These are phyloP conservation scores for Steinernema feltiae DNA, from an alignment of 1,140 invertebrate species.

Conservation along the genomic window DNA sequence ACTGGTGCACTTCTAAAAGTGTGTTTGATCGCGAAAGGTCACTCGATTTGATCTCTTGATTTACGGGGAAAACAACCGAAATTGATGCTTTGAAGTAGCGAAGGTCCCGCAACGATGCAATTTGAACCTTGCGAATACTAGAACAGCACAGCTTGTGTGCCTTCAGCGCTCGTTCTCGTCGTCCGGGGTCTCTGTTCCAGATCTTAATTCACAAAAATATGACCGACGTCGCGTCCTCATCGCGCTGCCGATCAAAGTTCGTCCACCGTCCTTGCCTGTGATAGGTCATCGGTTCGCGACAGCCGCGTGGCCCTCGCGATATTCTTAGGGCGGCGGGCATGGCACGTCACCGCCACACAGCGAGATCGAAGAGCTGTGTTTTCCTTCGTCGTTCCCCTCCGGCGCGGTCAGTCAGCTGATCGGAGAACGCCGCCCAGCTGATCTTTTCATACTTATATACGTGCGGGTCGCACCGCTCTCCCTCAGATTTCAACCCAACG, in stretches of 20 bases:
- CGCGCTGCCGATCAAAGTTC: not conserved
- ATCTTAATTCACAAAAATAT: not conserved
- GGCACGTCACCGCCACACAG: slow-evolving; percentile 11
- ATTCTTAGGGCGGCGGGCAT: not conserved
- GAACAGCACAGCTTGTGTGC: no score
- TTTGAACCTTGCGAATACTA: no score
- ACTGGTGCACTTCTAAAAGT: no score
- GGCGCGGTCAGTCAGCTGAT: slow-evolving; percentile 15
- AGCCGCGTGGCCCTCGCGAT: not conserved
- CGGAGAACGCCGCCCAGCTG: not conserved
- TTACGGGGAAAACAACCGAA: no score
- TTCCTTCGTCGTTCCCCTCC: no score
- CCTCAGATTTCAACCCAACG: not conserved
- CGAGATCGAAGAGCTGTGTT: no score
- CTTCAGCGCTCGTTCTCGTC: no score
- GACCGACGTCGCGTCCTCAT: not conserved
- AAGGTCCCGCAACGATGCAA: no score
- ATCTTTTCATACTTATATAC: not conserved
- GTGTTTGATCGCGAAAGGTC: no score
- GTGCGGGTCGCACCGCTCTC: not conserved
- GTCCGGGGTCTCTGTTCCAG: not conserved
- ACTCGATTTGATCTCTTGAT: no score
- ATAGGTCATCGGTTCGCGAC: slow-evolving; percentile 11
- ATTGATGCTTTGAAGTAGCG: no score
- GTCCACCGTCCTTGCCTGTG: not conserved